A percentile compares a stretch with the other conserved stretches of the same genome.
phyloP scores from a whole-genome alignment of 23 tunicate species.

The Halocynthia aurantium region DNA sequence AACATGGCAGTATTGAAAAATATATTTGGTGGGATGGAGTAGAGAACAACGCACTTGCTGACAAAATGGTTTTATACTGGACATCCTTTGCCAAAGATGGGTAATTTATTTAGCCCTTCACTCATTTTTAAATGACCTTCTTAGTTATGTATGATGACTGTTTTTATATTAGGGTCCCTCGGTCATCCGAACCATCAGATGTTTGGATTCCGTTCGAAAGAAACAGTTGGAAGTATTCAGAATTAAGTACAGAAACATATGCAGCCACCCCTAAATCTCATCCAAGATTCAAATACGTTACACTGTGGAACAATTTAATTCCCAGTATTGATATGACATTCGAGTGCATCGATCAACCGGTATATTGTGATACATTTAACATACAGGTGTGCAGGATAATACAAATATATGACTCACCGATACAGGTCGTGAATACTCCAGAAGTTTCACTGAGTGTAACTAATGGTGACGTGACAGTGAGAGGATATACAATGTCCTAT shows the following conservation, averaged over 20 bases:
- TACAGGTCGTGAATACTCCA: conserved; percentile 3
- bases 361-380: not conserved
- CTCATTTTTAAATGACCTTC: too few species aligned
- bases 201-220: too few species aligned
- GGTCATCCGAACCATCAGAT: too few species aligned
- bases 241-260: too few species aligned
- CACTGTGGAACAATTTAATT: conserved; percentile 15
- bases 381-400: too few species aligned
- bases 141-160: too few species aligned
- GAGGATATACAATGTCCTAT: conserved; percentile 2
- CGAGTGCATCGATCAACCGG: not conserved
- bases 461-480: not conserved
- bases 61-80: conserved; percentile 53
- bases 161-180: too few species aligned
- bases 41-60: conserved; percentile 1
- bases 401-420: too few species aligned
- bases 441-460: not conserved
- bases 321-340: conserved; percentile 11
- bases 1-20: conserved; percentile 10
- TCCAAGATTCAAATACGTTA: conserved; percentile 9
- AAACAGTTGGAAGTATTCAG: too few species aligned
- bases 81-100: conserved; percentile 68
- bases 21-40: not conserved
- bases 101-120: conserved; percentile 12
- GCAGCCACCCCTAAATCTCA: too few species aligned